Evolutionary conservation across 2,888 invertebrate genomes (phyloP), one percentile per base, ranked within the genome.

Genomic region (Anaspis maculata): DNA sequence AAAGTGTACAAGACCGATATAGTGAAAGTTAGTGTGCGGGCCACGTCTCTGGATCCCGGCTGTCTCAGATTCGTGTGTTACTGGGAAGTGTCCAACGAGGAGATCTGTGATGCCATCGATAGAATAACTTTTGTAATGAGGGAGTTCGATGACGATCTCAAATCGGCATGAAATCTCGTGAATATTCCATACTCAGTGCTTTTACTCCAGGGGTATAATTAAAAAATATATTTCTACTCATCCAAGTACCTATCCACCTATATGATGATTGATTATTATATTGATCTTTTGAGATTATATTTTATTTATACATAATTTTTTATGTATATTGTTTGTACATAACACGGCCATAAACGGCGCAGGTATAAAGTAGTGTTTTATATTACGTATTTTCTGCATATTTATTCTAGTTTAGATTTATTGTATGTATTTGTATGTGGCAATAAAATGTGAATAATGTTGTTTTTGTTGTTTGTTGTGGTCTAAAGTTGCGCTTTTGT

Each of bases 71-170:
- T 88, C 42, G 84, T 84, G 7, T 55, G 82, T 4, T 81, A 86
- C 60, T 73, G 76, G 45, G 81, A 87, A 55, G 75, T 89, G 25
- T 68, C 68, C 2, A 79, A 82, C 46, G 73, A 76, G 42, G 77
- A 80, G 47, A 68, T 84, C 6, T 69, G 74, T 53, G 69, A 77
- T 40, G 78, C 80, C 34, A 78, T 85, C 49, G 74, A 75, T 57
- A 89, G 89, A 65, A 68, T 88, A 33, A 69, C 66, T 1, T 74
- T 74, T 42, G 82, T 87, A n/a, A 76, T 87, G 39, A 71, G 67
- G 41, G 78, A 83, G 57, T 65, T 78, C 30, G 57, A 59, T 11
- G 44, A 45, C 4, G 44, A 46, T 26, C 46, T 49, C 16, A 49
- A 42, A 26, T 21, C 30, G 13, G 13, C 3, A 19, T 19, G 9